Evolutionary conservation across 35 echinoderm and acorn worm genomes (phyloP).

Genomic region (Apostichopus japonicus): DNA sequence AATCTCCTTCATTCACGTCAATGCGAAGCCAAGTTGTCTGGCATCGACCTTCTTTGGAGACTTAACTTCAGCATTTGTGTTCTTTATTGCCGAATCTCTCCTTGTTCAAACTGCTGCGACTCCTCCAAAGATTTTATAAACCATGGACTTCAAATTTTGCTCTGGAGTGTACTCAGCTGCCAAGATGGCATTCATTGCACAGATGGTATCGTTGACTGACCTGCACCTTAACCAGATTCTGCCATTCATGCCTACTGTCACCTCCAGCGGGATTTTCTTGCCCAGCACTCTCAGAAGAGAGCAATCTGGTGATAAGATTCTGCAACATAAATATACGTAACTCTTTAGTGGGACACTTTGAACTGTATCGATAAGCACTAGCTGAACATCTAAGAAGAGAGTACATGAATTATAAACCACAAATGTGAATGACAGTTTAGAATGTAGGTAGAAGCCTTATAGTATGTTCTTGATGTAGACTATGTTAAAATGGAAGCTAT

Average conservation of each 20-base stretch:
- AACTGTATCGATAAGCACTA: too few relatives aligned
- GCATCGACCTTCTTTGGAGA: too few relatives aligned
- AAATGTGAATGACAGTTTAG: too few relatives aligned
- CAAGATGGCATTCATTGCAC: slow-evolving; percentile 72
- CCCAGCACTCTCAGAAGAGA: slow-evolving; percentile 74
- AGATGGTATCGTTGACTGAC: slow-evolving; percentile 61
- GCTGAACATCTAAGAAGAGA: too few relatives aligned
- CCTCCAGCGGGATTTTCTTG: slow-evolving; percentile 75
- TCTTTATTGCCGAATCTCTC: not conserved
- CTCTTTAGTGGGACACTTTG: not conserved
- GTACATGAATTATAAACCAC: too few relatives aligned
- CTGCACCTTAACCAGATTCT: slow-evolving; percentile 76
- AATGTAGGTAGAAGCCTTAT: too few relatives aligned
- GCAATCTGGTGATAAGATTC: slow-evolving; percentile 77
- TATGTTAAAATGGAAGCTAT: too few relatives aligned
- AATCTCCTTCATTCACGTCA: too few relatives aligned
- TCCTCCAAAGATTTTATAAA: slow-evolving; percentile 45
- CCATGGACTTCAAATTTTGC: slow-evolving; percentile 75
- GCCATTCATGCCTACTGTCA: slow-evolving; percentile 90
- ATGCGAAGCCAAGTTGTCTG: too few relatives aligned
- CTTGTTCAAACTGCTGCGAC: slow-evolving; percentile 22
- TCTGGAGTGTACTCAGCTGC: slow-evolving; percentile 78
- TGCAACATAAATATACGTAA: slow-evolving; percentile 12
- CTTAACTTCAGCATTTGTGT: too few relatives aligned
- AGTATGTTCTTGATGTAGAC: too few relatives aligned